Base-by-base conservation (phyloP, 2,113 vertebrate species). In the Catharus minimus region DNA sequence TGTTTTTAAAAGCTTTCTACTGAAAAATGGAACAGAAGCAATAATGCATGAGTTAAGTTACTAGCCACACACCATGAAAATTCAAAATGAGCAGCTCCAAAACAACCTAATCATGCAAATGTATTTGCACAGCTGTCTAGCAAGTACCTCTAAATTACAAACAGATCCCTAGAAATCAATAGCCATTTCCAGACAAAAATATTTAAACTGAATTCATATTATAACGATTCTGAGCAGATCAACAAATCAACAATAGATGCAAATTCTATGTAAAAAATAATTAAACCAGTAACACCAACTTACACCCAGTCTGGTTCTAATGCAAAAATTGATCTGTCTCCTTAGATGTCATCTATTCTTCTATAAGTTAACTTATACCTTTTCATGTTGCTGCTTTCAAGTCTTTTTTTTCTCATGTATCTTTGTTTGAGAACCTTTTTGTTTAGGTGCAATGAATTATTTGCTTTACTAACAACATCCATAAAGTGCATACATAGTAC, bases 101-200 rank as follows among this genome's bases (percentile, higher is more conserved):
- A 71, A 58, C 30, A 77, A 71, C 13, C 19, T 67, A 78, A 86
- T 86, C 52, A 86, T 44, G 19, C 44, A 92, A 92, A 92, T 17
- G 2, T 13, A 67, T 60, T 64, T 57, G 68, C 60, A 49, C 61
- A 88, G 80, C 68, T 86, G n/a, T 22, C 65, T 67, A n/a, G 61
- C 56, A 88, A 77, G 30, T 21, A 3, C 57, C 46, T 61, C 17
- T 39, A 90, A 88, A 67, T 86, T 64, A 93, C 27, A 47, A 62
- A 88, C 7, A 88, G 56, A 71, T 56, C 30, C 66, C 57, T 49
- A 53, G 61, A 88, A 96, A 90, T 92, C 73, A 86, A 92, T 44
- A 81, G 49, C 16, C 24, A 49, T 88, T 92, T 83, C 75, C 50
- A 66, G 89, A 66, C 38, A 90, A 80, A 95, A 88, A 69, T 33